A percentile compares a stretch with the other conserved stretches of the same genome.
Conservation (phyloP, 2,888 invertebrate genomes). For the Troides helena region DNA sequence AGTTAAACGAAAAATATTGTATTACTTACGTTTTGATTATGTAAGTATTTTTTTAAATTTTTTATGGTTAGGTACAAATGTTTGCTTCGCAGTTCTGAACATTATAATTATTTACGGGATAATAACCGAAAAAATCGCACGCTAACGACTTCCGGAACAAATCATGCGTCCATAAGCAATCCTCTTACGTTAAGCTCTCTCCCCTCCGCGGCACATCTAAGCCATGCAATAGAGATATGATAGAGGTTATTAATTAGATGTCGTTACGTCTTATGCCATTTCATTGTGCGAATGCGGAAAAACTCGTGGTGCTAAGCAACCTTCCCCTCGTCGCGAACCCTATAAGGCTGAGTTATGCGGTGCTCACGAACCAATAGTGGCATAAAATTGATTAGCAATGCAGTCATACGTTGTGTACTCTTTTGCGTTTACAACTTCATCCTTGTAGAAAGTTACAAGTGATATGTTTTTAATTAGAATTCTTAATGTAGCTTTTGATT, state of each 20-base stretch:
- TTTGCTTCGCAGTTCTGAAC: neutral
- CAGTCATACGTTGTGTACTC: constrained; percentile 25
- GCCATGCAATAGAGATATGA: constrained; percentile 77
- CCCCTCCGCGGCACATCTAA: constrained; percentile 52
- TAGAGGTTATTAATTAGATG: constrained; percentile 79
- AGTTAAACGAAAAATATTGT: too few relatives aligned
- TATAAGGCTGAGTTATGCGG: constrained; percentile 33
- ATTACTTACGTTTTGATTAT: too few relatives aligned
- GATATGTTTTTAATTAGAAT: neutral
- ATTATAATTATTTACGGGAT: constrained; percentile 46
- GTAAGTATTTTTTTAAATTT: too few relatives aligned
- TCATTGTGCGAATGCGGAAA: constrained; percentile 69
- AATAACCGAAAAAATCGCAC: constrained; percentile 55
- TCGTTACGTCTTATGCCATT: constrained; percentile 75
- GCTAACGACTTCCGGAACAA: constrained; percentile 66
- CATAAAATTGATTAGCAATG: constrained; percentile 30
- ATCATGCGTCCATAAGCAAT: constrained; percentile 72
- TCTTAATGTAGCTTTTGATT: neutral
- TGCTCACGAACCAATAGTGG: constrained; percentile 29
- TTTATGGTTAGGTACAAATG: too few relatives aligned
- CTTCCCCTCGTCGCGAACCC: constrained; percentile 47
- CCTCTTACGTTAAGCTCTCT: constrained; percentile 69
- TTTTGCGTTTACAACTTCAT: constrained; percentile 13
- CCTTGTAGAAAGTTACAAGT: neutral
- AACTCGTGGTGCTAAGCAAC: constrained; percentile 55